Evolutionary conservation across 2,113 vertebrate genomes (phyloP).

Genomic region (Daphoenositta chrysoptera): DNA sequence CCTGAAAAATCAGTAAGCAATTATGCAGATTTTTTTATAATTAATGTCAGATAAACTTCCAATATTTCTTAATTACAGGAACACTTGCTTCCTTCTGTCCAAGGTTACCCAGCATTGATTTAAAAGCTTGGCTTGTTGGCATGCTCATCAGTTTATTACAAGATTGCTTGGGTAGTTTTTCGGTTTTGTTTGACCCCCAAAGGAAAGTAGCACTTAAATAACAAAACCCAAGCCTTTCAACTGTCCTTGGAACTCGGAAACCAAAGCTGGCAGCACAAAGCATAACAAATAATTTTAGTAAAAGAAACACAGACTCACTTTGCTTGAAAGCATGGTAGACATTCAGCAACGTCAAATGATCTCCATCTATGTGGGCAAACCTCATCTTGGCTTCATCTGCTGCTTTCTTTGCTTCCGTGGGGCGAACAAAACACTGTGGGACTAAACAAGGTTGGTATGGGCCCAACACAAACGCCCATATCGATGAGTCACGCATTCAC

Average conservation of each 20-base stretch:
- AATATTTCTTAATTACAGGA: background rate
- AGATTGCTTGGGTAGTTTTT: background rate
- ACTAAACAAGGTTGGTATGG: constrained; percentile 99
- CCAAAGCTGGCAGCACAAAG: fast-evolving
- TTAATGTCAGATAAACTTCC: background rate
- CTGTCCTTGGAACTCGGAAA: background rate
- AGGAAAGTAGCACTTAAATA: background rate
- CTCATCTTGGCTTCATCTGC: constrained; percentile 98
- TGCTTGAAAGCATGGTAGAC: constrained; percentile 99
- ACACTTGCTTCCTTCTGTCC: background rate
- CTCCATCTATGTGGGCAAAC: constrained; percentile 97
- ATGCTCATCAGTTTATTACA: background rate
- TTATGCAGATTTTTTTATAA: background rate
- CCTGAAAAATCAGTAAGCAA: background rate
- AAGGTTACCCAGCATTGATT: background rate
- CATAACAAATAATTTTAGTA: background rate
- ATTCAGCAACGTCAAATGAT: constrained; percentile 97
- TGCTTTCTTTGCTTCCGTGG: constrained; percentile 97
- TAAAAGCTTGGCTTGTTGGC: background rate
- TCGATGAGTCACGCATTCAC: constrained; percentile 98
- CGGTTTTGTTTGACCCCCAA: background rate
- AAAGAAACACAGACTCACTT: constrained; percentile 76
- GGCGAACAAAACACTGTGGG: constrained; percentile 99
- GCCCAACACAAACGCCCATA: constrained; percentile 99
- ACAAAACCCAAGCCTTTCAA: background rate